These are phyloP conservation scores for Lepilemur ruficaudatus DNA, from an alignment of 2,797 vertebrate genomes.

Conservation along the genomic window DNA sequence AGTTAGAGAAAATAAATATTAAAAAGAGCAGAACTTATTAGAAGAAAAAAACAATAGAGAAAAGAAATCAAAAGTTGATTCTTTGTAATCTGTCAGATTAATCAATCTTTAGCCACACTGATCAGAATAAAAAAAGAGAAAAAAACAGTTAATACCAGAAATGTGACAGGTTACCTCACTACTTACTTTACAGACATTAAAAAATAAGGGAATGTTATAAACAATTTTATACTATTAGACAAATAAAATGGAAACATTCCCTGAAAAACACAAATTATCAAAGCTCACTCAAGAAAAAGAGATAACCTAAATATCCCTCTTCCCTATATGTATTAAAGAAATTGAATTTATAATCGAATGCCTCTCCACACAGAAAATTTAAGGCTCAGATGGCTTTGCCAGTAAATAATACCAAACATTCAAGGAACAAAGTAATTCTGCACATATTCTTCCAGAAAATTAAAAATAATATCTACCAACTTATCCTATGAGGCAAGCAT, in stretches of 20 bases:
- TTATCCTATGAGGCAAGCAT: background rate
- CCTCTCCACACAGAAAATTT: background rate
- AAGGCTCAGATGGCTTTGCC: background rate
- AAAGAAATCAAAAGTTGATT: background rate
- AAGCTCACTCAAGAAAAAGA: background rate
- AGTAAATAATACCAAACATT: background rate
- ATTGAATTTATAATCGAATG: background rate
- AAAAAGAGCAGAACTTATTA: no score
- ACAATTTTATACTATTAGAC: background rate
- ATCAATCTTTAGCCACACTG: no score
- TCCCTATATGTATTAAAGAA: background rate
- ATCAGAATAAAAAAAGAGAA: no score
- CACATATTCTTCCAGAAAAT: background rate
- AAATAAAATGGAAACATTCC: background rate
- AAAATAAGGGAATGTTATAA: background rate
- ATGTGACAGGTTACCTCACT: no score
- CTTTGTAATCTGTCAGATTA: background rate
- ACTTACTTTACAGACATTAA: no score
- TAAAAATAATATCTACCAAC: background rate
- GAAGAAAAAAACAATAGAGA: background rate
- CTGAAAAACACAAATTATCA: background rate
- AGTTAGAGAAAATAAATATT: no score
- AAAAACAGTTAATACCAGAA: no score
- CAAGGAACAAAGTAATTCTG: background rate
- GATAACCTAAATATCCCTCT: background rate